phyloP scores from a whole-genome alignment of 2,797 vertebrate genomes.

The Amphiprion clarkii region DNA sequence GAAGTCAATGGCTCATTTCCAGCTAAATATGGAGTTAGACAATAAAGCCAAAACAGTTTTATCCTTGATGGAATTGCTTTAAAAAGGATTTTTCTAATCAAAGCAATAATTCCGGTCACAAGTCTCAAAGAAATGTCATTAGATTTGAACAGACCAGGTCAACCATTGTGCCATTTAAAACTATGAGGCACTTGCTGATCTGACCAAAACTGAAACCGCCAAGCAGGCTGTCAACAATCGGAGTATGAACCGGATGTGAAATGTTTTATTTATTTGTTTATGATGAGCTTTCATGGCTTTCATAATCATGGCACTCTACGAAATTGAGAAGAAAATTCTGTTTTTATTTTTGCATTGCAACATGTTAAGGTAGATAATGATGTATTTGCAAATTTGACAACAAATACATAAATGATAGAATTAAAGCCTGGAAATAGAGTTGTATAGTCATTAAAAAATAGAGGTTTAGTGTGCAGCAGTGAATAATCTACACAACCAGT shows the following conservation, averaged over 20 bases:
- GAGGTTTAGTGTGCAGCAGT: constrained; percentile 88
- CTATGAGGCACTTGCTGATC: background rate
- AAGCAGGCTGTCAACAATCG: background rate
- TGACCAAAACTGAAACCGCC: too few species aligned
- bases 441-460: too few species aligned
- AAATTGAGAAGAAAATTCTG: background rate
- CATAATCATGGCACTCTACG: too few species aligned
- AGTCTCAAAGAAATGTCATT: background rate
- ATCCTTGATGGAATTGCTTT: background rate
- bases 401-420: too few species aligned
- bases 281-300: background rate
- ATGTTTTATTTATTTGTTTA: too few species aligned
- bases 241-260: background rate
- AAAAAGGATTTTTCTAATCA: background rate
- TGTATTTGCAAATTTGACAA: background rate
- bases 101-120: background rate
- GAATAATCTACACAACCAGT: constrained; percentile 82
- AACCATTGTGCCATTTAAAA: background rate
- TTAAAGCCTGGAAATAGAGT: too few species aligned
- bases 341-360: background rate
- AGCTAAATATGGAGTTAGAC: background rate
- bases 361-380: background rate
- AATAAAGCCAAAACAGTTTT: background rate
- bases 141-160: background rate
- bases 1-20: background rate